Base-by-base conservation (phyloP, 1,140 invertebrate genomes). In the Dermatophagoides farinae region DNA sequence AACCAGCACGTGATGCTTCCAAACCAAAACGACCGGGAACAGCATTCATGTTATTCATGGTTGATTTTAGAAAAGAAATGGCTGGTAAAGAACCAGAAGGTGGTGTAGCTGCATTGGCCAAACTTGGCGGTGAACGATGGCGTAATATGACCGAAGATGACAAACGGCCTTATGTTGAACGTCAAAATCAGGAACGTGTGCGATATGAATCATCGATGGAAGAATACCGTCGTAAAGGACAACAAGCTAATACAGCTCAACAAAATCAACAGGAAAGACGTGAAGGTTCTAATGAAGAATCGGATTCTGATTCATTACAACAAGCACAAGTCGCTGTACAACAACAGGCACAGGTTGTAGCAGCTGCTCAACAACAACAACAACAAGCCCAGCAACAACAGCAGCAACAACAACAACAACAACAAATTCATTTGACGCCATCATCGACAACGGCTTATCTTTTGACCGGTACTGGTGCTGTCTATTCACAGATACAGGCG, bases 41-140 rank as follows among this genome's bases (percentile, higher is more conserved):
- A 39, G 68, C 68, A 47, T 69, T 69, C 60, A 69, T 69, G 68
- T 44, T 69, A 14, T 69, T 68, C 57, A 69, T 69, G 68, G 66
- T 18, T n/a, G 68, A 69, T 61, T 65, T 69, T 40, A 44, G 68
- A 14, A 68, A 68, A 62, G 67, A 68, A 61, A 69, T 69, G 67
- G 68, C 68, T 39, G 68, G 68, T 12, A 65, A 65, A 59, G 68
- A 69, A 57, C 68, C 68, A 25, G 68, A 68, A 62, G 68, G 68
- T 25, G 68, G 68, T 23, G 68, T 69, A 57, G 67, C 68, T 12
- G 68, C 68, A 39, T 54, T 69, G 54, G 68, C 68, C n/a, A 69
- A 69, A 57, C 43, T 68, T 23, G 67, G 67, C 37, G 67, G 67
- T 50, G 67, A 68, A 61, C 53, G 67, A 39, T 68, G 67, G 67